phyloP scores from a whole-genome alignment of 1,140 invertebrate genomes.

The Parapsyche elsis region DNA sequence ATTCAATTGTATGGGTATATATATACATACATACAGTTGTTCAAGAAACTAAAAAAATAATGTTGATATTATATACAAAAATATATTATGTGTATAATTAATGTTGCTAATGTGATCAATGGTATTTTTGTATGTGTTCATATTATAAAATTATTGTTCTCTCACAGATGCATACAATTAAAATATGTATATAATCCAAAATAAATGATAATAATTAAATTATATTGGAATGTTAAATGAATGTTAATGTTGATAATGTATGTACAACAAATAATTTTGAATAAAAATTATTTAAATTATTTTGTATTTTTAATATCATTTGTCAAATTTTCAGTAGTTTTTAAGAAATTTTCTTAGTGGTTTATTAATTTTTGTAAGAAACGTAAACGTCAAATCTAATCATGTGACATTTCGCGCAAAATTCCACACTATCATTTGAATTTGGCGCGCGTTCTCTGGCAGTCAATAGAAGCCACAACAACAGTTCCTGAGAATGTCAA shows the following conservation, averaged over 20 bases:
- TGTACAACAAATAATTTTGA: background rate
- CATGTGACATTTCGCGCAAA: slow-evolving; percentile 15
- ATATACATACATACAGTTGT: too few species aligned
- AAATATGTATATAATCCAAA: background rate
- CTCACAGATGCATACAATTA: background rate
- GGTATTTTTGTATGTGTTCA: slow-evolving; percentile 30
- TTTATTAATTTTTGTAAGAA: too few species aligned
- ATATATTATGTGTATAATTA: background rate
- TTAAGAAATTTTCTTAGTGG: too few species aligned
- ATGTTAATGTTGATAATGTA: background rate
- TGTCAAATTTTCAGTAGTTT: background rate
- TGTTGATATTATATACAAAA: background rate
- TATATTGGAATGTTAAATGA: background rate
- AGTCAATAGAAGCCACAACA: slow-evolving; percentile 42
- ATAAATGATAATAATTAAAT: too few species aligned
- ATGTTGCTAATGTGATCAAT: slow-evolving; percentile 10
- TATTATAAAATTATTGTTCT: background rate
- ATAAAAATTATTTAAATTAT: slow-evolving; percentile 5
- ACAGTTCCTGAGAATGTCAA: slow-evolving; percentile 32
- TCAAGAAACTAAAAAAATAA: too few species aligned
- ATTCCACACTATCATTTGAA: slow-evolving; percentile 33
- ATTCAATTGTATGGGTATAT: too few species aligned
- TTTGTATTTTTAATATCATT: background rate
- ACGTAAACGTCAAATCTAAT: background rate
- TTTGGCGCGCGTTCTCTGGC: slow-evolving; percentile 45